Evolutionary conservation across 1,140 invertebrate genomes (phyloP), one percentile per base, ranked within the genome.

Genomic region (Asbolus verrucosus): DNA sequence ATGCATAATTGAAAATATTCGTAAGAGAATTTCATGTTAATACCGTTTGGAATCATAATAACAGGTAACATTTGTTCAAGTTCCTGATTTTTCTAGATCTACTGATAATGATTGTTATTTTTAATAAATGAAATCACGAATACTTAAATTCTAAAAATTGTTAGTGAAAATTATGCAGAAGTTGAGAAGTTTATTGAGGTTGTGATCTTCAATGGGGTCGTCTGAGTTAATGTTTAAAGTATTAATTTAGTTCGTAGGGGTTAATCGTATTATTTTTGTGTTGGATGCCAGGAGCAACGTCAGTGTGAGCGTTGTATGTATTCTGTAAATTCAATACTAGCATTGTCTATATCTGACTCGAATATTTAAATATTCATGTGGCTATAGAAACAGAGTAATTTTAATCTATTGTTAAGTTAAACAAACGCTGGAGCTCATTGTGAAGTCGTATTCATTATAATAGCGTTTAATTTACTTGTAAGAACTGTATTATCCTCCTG

Each of bases 401-500:
- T 77, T 81, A 81, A 81, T 80, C 78, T 75, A 81, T 81, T 81
- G 79, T 81, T 75, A 75, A 76, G 77, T 79, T 77, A 79, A 77
- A 76, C 76, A 77, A 79, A 79, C 77, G 73, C 73, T 77, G 74
- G 71, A 71, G 76, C 72, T 75, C 76, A 79, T 80, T 79, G 79
- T 79, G 71, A 75, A 62, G 71, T 71, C 70, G 75, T 75, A 77
- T 78, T 79, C 79, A 76, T 75, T 78, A 76, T 78, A 75, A 77
- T 78, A 76, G 77, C 77, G 79, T 81, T 81, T 77, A 81, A 81
- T 81, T 81, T 80, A 80, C 79, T 79, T 73, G 75, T 73, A 80
- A 77, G 77, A 78, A 72, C 73, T 73, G 74, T 69, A 77, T 75
- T 75, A 73, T 74, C 73, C 74, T 77, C 33, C 66, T 72, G 70